Evolutionary conservation across 2,797 vertebrate genomes (phyloP).

Genomic region (Myotis planiceps): DNA sequence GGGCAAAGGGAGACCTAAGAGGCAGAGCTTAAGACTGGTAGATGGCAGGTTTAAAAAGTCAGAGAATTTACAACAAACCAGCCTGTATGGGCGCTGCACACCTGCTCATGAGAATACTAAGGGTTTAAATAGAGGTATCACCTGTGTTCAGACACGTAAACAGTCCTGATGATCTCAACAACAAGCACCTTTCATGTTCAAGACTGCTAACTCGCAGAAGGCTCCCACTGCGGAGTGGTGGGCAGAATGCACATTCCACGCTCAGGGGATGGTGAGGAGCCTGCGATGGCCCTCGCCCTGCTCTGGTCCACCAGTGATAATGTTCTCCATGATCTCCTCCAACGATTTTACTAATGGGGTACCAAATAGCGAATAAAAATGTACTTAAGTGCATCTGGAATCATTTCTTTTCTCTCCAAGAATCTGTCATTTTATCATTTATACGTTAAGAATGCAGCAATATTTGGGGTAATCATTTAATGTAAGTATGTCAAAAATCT

Average conservation of each 20-base stretch:
- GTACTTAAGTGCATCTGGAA: not conserved
- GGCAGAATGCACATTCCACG: not conserved
- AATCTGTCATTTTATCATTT: not conserved
- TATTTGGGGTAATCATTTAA: not conserved
- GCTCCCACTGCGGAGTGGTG: not conserved
- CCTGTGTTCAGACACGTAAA: not conserved
- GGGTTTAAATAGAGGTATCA: not conserved
- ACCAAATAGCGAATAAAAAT: not conserved
- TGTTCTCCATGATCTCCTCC: not conserved
- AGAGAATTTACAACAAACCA: not conserved
- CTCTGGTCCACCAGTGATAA: fast-evolving
- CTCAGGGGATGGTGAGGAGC: fast-evolving
- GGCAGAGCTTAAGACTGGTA: too few species aligned
- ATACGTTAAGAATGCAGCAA: not conserved
- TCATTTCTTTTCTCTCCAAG: not conserved
- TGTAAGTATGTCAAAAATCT: not conserved
- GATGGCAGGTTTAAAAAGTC: not conserved
- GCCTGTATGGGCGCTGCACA: too few species aligned
- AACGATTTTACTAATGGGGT: not conserved
- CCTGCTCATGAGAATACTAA: not conserved
- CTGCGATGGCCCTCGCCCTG: not conserved
- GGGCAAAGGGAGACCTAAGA: not conserved
- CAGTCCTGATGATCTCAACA: too few species aligned
- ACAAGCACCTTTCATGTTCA: not conserved
- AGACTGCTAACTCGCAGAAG: not conserved